Conservation (phyloP, 1,140 invertebrate species). For the Drosophila prosaltans region DNA sequence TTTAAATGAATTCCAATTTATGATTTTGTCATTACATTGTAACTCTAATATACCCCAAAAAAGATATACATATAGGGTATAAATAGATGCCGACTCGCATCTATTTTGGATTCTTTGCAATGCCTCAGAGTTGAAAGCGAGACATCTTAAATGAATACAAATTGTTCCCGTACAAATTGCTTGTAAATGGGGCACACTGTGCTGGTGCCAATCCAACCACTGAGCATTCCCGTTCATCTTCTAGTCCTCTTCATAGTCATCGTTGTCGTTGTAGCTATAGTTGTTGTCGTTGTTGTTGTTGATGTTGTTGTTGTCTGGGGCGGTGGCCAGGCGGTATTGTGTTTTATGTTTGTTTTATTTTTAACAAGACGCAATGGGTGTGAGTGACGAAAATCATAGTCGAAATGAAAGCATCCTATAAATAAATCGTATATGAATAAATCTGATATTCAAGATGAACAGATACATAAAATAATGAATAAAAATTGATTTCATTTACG, state of each 20-base stretch:
- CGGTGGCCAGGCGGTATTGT: conserved; percentile 25
- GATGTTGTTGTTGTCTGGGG: background rate
- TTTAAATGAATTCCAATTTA: too few relatives aligned
- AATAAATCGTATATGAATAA: conserved; percentile 52
- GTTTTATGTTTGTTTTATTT: conserved; percentile 49
- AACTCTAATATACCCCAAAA: too few relatives aligned
- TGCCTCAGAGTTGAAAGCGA: background rate
- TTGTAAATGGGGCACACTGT: conserved; percentile 14
- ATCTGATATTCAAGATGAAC: conserved; percentile 31
- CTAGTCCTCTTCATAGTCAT: background rate
- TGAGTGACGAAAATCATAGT: conserved; percentile 10
- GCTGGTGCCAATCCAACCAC: conserved; percentile 21
- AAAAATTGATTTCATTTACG: too few relatives aligned
- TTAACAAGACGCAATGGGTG: conserved; percentile 36
- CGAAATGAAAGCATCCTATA: conserved; percentile 46
- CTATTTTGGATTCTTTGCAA: conserved; percentile 4
- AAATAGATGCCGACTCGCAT: background rate
- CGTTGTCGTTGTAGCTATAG: background rate
- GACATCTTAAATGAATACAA: background rate
- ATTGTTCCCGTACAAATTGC: conserved; percentile 1
- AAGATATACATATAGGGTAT: background rate
- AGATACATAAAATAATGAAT: background rate
- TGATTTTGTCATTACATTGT: too few relatives aligned
- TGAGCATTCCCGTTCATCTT: conserved; percentile 9
- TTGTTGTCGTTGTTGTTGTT: background rate